A percentile compares a stretch with the other conserved stretches of the same genome.
phyloP scores from a whole-genome alignment of 2,888 invertebrate species.

The Erynnis tages region DNA sequence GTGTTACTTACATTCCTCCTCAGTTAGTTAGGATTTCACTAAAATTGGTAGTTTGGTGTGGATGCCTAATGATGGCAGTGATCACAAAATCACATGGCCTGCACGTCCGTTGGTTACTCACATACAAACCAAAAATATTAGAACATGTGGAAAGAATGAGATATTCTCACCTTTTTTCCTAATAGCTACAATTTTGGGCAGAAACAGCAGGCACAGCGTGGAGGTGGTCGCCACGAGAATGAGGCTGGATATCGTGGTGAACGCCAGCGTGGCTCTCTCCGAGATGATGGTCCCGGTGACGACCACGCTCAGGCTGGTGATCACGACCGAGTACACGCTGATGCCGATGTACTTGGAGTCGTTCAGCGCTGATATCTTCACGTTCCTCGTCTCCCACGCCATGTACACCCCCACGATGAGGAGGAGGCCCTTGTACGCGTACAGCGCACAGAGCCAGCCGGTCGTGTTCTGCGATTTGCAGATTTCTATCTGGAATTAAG shows the following conservation, averaged over 20 bases:
- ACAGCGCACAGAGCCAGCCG: slow-evolving; percentile 94
- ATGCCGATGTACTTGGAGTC: slow-evolving; percentile 97
- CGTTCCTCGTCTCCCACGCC: slow-evolving; percentile 97
- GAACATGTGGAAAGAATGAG: background rate
- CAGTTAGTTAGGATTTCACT: too few relatives aligned
- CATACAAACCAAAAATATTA: too few relatives aligned
- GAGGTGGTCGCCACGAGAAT: slow-evolving; percentile 93
- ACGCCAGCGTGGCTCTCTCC: slow-evolving; percentile 89
- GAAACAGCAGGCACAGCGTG: slow-evolving; percentile 91
- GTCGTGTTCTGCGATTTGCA: slow-evolving; percentile 93
- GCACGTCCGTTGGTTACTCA: too few relatives aligned
- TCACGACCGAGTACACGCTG: slow-evolving; percentile 95
- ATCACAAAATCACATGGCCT: too few relatives aligned
- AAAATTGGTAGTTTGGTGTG: too few relatives aligned
- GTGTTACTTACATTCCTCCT: too few relatives aligned
- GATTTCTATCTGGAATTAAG: slow-evolving; percentile 89
- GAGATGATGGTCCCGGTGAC: slow-evolving; percentile 93
- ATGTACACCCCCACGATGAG: slow-evolving; percentile 95
- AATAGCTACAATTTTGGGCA: slow-evolving; percentile 91
- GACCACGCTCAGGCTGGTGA: slow-evolving; percentile 92
- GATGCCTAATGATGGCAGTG: too few relatives aligned
- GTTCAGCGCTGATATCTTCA: slow-evolving; percentile 94
- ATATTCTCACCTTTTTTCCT: slow-evolving; percentile 82
- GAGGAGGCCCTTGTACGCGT: slow-evolving; percentile 94
- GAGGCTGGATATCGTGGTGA: slow-evolving; percentile 90